These are phyloP conservation scores for Drosophila pseudoobscura DNA, from an alignment of 1,140 invertebrate species.

Conservation along the genomic window DNA sequence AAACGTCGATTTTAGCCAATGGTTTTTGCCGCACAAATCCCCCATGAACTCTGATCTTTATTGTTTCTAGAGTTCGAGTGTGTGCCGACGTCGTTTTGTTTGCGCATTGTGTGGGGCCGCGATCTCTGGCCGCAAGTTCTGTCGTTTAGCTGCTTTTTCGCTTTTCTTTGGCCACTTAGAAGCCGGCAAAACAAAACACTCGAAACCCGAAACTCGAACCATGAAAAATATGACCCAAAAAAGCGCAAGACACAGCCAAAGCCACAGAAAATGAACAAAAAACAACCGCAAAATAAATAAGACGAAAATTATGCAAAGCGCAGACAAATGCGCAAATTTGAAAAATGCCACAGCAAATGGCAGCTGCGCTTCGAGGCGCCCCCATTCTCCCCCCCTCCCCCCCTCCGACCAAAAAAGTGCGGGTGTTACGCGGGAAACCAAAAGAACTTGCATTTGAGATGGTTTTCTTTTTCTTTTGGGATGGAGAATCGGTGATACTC, in stretches of 20 bases:
- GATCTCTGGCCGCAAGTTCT: neutral
- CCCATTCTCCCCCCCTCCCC: neutral
- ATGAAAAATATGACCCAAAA: constrained; percentile 44
- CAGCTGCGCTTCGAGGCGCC: constrained; percentile 43
- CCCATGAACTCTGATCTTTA: constrained; percentile 63
- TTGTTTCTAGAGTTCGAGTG: constrained; percentile 22
- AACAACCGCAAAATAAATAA: constrained; percentile 46
- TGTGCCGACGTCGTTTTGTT: constrained; percentile 14
- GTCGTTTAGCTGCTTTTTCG: constrained; percentile 14
- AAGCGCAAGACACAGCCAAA: neutral
- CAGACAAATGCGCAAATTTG: constrained; percentile 80
- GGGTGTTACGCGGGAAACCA: constrained; percentile 5
- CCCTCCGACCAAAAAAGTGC: constrained; percentile 11
- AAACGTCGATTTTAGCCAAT: neutral
- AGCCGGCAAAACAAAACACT: constrained; percentile 65
- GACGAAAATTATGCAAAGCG: constrained; percentile 75
- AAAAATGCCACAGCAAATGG: constrained; percentile 68
- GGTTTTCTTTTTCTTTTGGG: too few species aligned
- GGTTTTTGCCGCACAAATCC: constrained; percentile 1
- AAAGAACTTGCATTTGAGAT: neutral
- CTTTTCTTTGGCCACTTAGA: constrained; percentile 40
- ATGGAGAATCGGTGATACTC: too few species aligned
- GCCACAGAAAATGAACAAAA: constrained; percentile 18
- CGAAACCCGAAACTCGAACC: constrained; percentile 46
- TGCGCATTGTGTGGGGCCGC: constrained; percentile 29